Base-by-base conservation (phyloP, 1,140 invertebrate genomes). In the Drosophila fuyamai region DNA sequence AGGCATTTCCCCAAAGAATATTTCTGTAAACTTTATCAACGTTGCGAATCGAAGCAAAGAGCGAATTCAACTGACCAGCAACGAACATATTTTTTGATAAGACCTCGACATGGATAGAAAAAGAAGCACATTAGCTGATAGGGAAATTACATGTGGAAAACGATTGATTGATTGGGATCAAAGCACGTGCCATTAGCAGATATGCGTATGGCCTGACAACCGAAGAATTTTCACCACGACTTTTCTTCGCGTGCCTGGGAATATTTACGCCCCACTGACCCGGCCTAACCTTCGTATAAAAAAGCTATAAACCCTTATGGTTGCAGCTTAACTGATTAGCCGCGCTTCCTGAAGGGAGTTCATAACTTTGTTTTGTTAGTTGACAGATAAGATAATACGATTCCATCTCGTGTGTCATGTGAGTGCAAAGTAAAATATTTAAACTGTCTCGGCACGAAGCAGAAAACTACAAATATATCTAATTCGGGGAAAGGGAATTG, bases 1-100 rank as follows among this genome's bases (percentile, higher is more conserved):
- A 65, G 40, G 53, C 84, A 89, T 89, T 89, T 89, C 84, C 76
- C 61, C 59, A 38, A 14, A 13, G n/a, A 32, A 76, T 40, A 16
- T 38, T 16, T 43, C 6, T 43, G 16, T 38, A 14, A 4, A n/a
- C 36, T 53, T 73, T 36, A 32, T n/a, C 8, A 71, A 38, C 68
- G 41, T 38, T 48, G 48, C 58, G 56, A 72, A 76, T 50, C 6
- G 60, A 38, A 48, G 51, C n/a, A 38, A 65, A 76, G 47, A 36
- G 27, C 27, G 44, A 73, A 76, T 14, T 63, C 18, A 59, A 86
- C 79, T 79, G 76, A 51, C 18, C 27, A 29, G 12, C 38, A 41
- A 27, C 1, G 5, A 50, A 18, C 13, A 36, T 35, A 58, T 38
- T 18, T 35, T 9, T 41, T 10, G 36, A 48, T 70, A 18, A 35